Evolutionary conservation across 2,888 invertebrate species (phyloP), one percentile per base, ranked within the genome.

Genomic region (Tenthredo scrophulariae): DNA sequence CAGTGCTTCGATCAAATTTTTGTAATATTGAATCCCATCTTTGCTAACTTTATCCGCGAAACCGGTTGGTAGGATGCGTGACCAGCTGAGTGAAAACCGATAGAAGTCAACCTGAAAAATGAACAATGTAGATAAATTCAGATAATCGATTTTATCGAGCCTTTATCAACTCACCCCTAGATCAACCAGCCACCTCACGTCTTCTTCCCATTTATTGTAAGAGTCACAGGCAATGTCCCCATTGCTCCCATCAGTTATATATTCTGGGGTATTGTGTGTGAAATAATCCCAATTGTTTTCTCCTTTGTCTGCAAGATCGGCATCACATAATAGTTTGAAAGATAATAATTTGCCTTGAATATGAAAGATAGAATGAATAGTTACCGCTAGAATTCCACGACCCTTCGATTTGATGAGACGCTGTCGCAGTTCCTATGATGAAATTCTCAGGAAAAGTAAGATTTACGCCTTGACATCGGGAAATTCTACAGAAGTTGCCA

Each of bases 11-110:
- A 98, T 96, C 72, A 98, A 93, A 87, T 96, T 95, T 90, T 95
- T 96, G 92, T 98, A 98, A 93, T 97, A 97, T 85, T 95, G 93
- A 15, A 98, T 94, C 26, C 97, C 98, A 3, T 95, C 94, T 67
- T 94, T 93, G 91, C 97, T 98, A 26, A 97, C 94, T 37, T 95
- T 91, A 89, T 96, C 95, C 15, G 94, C 54, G 6, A 87, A 86
- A 33, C 90, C 90, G 9, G 85, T 86, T 0, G 90, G 90, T 29
- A 91, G 83, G 72, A 91, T 89, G 85, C 90, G 86, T 26, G 89
- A 37, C 90, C 90, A 91, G 0, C 88, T 89, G 40, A 90, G 40
- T 3, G 90, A 90, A 70, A 91, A 88, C 84, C 86, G 85, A 43
- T 88, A 89, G 7, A 86, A 83, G 18, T 88, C 88, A 5, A 85